phyloP scores from a whole-genome alignment of 2,797 vertebrate species.

The Tolypeutes matacus region DNA sequence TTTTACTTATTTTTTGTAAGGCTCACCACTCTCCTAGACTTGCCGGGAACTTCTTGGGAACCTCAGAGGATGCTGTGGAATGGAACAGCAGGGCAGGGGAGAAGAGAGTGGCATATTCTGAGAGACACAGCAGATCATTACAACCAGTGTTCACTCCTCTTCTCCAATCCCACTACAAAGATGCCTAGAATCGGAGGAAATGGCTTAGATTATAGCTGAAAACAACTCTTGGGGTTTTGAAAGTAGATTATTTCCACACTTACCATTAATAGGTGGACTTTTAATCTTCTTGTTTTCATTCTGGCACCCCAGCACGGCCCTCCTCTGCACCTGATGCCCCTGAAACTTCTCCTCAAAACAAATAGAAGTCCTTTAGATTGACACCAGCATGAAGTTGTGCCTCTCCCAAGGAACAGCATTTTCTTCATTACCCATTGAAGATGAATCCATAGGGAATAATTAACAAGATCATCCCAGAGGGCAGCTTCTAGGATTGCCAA shows the following conservation, averaged over 20 bases:
- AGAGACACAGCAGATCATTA: neutral
- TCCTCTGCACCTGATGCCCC: neutral
- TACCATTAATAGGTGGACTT: neutral
- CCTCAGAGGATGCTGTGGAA: neutral
- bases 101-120: neutral
- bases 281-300: neutral
- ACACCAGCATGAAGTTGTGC: neutral
- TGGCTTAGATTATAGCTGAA: neutral
- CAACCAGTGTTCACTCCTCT: neutral
- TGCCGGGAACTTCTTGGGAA: neutral
- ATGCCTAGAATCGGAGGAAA: neutral
- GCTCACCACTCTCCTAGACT: neutral
- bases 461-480: neutral
- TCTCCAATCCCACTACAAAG: neutral
- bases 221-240: neutral
- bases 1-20: conserved; percentile 6
- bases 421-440: conserved; percentile 9
- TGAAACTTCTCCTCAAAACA: neutral
- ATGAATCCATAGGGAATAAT: neutral
- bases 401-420: neutral
- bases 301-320: neutral
- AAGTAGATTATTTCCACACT: neutral
- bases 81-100: neutral
- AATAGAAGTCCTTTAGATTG: neutral
- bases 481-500: conserved; percentile 3